These are phyloP conservation scores for Muscidifurax raptorellus DNA, from an alignment of 1,140 invertebrate species.

Conservation along the genomic window DNA sequence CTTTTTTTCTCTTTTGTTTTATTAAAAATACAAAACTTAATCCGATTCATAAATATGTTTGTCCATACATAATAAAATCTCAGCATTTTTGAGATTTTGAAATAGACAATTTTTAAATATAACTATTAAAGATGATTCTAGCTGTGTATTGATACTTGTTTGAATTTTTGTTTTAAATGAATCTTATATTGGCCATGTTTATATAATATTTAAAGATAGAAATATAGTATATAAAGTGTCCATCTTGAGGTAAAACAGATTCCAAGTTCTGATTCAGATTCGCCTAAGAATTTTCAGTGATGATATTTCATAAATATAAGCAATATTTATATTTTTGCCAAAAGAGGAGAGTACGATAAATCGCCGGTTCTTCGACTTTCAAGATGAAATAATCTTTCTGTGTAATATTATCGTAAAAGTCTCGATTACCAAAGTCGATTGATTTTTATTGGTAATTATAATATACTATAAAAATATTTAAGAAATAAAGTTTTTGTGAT, in stretches of 20 bases:
- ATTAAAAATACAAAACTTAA: background rate
- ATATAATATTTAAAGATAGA: constrained; percentile 8
- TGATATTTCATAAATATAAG: constrained; percentile 37
- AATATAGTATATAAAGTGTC: constrained; percentile 16
- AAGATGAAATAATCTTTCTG: constrained; percentile 29
- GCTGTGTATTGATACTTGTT: background rate
- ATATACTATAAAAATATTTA: constrained; percentile 33
- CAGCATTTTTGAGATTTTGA: constrained; percentile 12
- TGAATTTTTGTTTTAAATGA: background rate
- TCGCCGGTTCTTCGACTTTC: constrained; percentile 7
- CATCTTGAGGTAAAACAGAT: background rate
- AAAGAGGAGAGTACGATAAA: constrained; percentile 7
- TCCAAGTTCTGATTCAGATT: constrained; percentile 40
- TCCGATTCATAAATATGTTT: background rate
- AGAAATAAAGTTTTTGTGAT: constrained; percentile 31
- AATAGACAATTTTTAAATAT: background rate
- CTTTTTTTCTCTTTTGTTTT: background rate
- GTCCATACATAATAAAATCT: background rate
- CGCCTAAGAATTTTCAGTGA: constrained; percentile 38
- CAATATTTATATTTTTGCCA: constrained; percentile 52
- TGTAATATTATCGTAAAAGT: constrained; percentile 51
- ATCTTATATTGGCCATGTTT: constrained; percentile 23
- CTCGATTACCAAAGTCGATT: constrained; percentile 57
- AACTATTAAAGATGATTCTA: background rate
- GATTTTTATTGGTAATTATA: constrained; percentile 40